A percentile compares a stretch with the other conserved stretches of the same genome.
Conservation (phyloP, 2,797 vertebrate species). For the Coregonus sp. region DNA sequence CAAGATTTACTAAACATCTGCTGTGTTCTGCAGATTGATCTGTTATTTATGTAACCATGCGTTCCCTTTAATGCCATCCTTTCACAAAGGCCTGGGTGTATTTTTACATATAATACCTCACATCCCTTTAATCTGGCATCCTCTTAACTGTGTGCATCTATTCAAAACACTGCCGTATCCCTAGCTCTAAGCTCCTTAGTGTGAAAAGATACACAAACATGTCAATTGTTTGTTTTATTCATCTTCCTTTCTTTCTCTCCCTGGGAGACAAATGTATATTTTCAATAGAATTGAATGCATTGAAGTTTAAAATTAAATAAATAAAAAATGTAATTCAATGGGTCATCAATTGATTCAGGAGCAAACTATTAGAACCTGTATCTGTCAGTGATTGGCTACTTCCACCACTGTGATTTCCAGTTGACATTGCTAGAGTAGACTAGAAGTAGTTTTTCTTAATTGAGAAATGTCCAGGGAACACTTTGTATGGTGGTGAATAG, state of each 20-base stretch:
- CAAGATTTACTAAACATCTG: slow-evolving; percentile 30
- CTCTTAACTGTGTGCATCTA: slow-evolving; percentile 38
- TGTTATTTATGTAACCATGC: slow-evolving; percentile 34
- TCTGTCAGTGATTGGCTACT: neutral
- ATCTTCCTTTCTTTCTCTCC: neutral
- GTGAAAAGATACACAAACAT: slow-evolving; percentile 29
- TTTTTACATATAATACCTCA: slow-evolving; percentile 36
- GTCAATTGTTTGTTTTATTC: slow-evolving; percentile 35
- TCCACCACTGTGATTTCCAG: neutral
- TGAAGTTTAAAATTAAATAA: neutral
- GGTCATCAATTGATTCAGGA: too few species aligned
- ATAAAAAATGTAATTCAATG: too few species aligned
- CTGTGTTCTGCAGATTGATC: slow-evolving; percentile 29
- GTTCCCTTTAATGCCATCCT: slow-evolving; percentile 7
- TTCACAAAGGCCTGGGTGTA: slow-evolving; percentile 27
- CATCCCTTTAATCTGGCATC: slow-evolving; percentile 45
- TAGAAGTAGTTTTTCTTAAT: too few species aligned
- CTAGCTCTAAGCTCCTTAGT: slow-evolving; percentile 46
- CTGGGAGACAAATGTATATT: slow-evolving; percentile 1
- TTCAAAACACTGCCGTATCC: slow-evolving; percentile 23
- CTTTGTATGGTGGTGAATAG: too few species aligned
- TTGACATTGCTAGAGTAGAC: too few species aligned
- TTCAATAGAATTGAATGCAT: slow-evolving; percentile 7
- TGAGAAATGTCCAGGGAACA: too few species aligned
- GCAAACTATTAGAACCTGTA: neutral